phyloP scores from a whole-genome alignment of 2,888 invertebrate genomes.

The Apotomis capreana region DNA sequence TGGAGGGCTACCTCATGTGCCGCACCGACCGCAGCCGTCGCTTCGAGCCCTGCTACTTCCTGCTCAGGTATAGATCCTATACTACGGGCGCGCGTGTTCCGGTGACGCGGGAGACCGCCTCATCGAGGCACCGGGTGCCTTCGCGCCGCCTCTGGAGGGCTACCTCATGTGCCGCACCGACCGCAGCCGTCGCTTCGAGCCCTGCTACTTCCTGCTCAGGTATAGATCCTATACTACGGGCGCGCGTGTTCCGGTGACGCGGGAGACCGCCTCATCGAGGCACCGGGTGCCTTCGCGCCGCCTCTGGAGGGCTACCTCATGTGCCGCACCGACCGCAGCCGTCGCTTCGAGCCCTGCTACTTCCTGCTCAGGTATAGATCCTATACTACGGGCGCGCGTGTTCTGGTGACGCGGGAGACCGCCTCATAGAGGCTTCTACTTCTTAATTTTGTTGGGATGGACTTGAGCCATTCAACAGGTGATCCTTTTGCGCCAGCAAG shows the following conservation, averaged over 20 bases:
- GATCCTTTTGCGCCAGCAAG: too few relatives aligned
- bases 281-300: constrained; percentile 87
- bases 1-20: constrained; percentile 94
- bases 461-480: too few relatives aligned
- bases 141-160: constrained; percentile 90
- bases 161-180: constrained; percentile 91
- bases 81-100: constrained; percentile 65
- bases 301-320: constrained; percentile 92
- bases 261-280: constrained; percentile 81
- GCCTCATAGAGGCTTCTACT: constrained; percentile 80
- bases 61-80: constrained; percentile 85
- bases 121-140: constrained; percentile 85
- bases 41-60: constrained; percentile 94
- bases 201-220: constrained; percentile 94
- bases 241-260: constrained; percentile 83
- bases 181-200: constrained; percentile 87
- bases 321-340: constrained; percentile 87
- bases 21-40: constrained; percentile 84
- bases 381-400: constrained; percentile 49
- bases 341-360: constrained; percentile 92
- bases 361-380: constrained; percentile 88
- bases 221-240: constrained; percentile 54
- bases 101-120: constrained; percentile 83
- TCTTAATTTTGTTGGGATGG: too few relatives aligned
- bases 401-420: constrained; percentile 84